A percentile compares a stretch with the other conserved stretches of the same genome.
phyloP scores from a whole-genome alignment of 2,113 vertebrate species.

The Recurvirostra avosetta region DNA sequence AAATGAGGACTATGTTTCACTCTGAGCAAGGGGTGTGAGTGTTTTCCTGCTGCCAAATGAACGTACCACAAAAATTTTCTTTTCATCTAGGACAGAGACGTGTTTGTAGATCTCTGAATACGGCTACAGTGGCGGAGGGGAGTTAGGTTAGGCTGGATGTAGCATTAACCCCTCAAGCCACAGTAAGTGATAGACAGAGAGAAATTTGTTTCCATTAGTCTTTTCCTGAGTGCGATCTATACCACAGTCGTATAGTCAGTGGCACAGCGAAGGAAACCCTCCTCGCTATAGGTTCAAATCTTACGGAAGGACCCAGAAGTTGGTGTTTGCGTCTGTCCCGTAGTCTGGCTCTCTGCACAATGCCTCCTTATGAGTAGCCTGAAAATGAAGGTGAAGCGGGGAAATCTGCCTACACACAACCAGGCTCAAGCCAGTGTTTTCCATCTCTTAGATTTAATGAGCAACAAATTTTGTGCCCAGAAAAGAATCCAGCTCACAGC shows the following conservation, averaged over 20 bases:
- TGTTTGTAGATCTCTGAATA: slow-evolving; percentile 43
- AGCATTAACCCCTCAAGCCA: background rate
- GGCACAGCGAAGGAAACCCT: background rate
- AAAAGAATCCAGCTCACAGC: background rate
- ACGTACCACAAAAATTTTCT: slow-evolving; percentile 46
- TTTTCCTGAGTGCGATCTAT: background rate
- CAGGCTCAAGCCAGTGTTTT: slow-evolving; percentile 32
- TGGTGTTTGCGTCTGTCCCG: background rate
- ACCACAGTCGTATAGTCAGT: background rate
- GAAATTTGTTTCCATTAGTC: background rate
- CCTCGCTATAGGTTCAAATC: background rate
- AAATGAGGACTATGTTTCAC: slow-evolving; percentile 50
- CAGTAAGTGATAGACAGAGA: background rate
- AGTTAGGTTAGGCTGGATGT: background rate
- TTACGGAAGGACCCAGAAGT: background rate
- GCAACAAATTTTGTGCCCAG: slow-evolving; percentile 17
- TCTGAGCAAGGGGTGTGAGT: slow-evolving; percentile 30
- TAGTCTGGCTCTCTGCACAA: background rate
- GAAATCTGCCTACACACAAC: slow-evolving; percentile 13
- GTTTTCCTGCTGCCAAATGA: slow-evolving; percentile 51
- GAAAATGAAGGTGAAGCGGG: background rate
- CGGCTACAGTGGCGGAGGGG: background rate
- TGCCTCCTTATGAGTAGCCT: background rate
- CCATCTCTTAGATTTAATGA: slow-evolving; percentile 11
- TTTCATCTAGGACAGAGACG: slow-evolving; percentile 28